Percentiles rank a stretch among this genome's conserved stretches.
These are phyloP conservation scores for Malurus alboscapulatus DNA, from an alignment of 2,113 vertebrate species.

Conservation along the genomic window DNA sequence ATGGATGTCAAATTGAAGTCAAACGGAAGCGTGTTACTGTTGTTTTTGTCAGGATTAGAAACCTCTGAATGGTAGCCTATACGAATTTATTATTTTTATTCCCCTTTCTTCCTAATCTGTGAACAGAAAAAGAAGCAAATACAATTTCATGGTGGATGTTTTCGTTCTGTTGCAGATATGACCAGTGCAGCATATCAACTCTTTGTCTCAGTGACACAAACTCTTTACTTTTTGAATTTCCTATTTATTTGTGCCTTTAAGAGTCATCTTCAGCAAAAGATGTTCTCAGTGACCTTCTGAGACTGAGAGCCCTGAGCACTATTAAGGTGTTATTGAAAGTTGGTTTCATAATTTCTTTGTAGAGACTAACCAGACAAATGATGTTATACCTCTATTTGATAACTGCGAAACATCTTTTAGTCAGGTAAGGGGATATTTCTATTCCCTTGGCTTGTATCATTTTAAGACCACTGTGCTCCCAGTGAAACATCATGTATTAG, in stretches of 20 bases:
- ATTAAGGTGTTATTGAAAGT: background rate
- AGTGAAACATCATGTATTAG: background rate
- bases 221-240: background rate
- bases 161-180: background rate
- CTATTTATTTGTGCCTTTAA: background rate
- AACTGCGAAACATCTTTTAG: background rate
- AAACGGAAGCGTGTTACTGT: background rate
- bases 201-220: background rate
- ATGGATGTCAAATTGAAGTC: background rate
- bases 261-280: background rate
- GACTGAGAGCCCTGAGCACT: background rate
- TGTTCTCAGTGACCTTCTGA: background rate
- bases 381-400: background rate
- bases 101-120: background rate
- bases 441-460: background rate
- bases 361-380: background rate
- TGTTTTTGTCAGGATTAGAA: background rate
- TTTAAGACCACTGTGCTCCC: background rate
- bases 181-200: background rate
- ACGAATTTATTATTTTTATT: background rate
- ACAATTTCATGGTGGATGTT: background rate
- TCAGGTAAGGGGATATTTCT: background rate
- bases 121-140: background rate
- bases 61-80: background rate
- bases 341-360: background rate